These are phyloP conservation scores for Ichneumoninae sp. DNA, from an alignment of 2,888 invertebrate genomes.

Conservation along the genomic window DNA sequence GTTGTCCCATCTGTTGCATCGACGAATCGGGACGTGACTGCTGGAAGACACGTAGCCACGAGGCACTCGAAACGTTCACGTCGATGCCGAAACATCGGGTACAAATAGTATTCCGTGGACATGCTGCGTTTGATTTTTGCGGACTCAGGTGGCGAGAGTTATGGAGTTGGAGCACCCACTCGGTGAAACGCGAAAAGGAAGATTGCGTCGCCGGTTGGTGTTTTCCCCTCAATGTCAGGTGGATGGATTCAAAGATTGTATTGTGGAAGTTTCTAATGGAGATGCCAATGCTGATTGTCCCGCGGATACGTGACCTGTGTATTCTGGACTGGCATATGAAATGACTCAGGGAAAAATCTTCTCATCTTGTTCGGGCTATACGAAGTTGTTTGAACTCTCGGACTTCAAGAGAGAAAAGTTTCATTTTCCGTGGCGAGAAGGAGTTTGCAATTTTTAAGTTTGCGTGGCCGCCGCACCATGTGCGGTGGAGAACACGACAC, in stretches of 20 bases:
- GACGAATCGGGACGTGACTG: conserved; percentile 53
- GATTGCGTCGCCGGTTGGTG: background rate
- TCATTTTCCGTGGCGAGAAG: conserved; percentile 5
- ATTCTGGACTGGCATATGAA: background rate
- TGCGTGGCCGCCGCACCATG: background rate
- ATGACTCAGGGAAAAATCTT: conserved; percentile 3
- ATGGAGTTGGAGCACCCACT: background rate
- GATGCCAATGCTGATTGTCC: conserved; percentile 13
- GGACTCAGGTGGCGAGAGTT: background rate
- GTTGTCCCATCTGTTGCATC: conserved; percentile 66
- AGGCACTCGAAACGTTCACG: conserved; percentile 17
- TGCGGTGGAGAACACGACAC: conserved; percentile 10
- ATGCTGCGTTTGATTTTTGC: background rate
- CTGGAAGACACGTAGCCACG: conserved; percentile 21
- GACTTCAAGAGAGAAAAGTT: conserved; percentile 29
- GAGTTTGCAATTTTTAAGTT: conserved; percentile 51
- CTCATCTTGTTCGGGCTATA: background rate
- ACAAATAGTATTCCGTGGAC: background rate
- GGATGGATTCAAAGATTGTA: background rate
- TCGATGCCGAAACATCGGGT: conserved; percentile 2
- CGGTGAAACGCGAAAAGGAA: background rate
- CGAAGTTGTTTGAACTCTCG: conserved; percentile 7
- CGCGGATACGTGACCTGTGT: conserved; percentile 17
- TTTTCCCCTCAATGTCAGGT: background rate
- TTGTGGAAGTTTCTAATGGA: conserved; percentile 35